Conservation (phyloP, 2,113 vertebrate genomes). For the Oryctolagus cuniculus region DNA sequence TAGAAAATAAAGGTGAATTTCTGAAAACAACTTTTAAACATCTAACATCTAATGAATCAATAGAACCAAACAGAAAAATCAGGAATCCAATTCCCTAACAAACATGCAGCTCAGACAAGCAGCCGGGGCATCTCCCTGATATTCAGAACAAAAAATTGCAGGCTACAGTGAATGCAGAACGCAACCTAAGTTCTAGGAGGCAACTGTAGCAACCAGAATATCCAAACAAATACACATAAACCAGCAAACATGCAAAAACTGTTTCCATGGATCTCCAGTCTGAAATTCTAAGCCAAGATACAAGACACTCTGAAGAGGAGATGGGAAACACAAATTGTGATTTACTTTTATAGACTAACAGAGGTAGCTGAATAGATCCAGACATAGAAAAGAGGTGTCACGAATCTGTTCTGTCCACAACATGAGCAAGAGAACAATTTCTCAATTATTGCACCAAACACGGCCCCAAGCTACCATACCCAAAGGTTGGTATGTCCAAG, state of each 20-base stretch:
- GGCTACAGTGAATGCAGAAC: neutral
- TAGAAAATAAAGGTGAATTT: neutral
- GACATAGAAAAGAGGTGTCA: neutral
- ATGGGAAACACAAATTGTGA: neutral
- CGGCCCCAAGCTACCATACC: neutral
- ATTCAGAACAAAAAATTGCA: slow-evolving; percentile 61
- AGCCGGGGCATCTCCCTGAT: neutral
- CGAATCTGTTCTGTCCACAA: neutral
- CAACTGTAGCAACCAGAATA: neutral
- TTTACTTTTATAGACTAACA: neutral
- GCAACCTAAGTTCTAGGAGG: neutral
- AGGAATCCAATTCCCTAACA: slow-evolving; percentile 42
- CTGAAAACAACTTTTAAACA: slow-evolving; percentile 24
- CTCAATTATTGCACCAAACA: neutral
- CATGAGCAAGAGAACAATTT: neutral
- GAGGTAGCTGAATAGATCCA: neutral
- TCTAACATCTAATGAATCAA: slow-evolving; percentile 28
- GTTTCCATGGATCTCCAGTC: neutral
- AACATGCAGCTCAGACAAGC: neutral
- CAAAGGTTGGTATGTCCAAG: neutral
- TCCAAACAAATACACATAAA: neutral
- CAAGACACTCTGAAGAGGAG: neutral
- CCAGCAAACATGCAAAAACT: neutral
- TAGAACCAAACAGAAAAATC: slow-evolving; percentile 50
- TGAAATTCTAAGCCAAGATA: neutral